A percentile compares a stretch with the other conserved stretches of the same genome.
Conservation (phyloP, 53 echinoderm and acorn worm genomes). For the Luidia sarsii region DNA sequence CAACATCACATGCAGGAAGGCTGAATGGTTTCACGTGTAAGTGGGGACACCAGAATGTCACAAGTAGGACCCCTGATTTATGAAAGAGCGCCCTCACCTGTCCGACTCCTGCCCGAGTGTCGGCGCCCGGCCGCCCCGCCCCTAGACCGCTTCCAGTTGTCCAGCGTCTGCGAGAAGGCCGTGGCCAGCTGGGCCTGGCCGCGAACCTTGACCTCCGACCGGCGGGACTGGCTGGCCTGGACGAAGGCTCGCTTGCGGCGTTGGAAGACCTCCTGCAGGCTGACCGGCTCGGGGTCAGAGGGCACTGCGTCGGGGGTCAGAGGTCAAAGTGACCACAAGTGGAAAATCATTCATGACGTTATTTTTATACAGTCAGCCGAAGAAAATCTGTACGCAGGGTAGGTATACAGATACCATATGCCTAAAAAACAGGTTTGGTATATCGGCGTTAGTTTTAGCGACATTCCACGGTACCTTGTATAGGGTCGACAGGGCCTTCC, state of each 20-base stretch:
- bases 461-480: too few relatives aligned
- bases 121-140: not conserved
- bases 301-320: not conserved
- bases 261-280: slow-evolving; percentile 57
- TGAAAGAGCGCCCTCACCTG: slow-evolving; percentile 6
- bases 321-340: not conserved
- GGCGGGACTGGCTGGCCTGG: slow-evolving; percentile 64
- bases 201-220: slow-evolving; percentile 73
- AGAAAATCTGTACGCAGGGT: too few relatives aligned
- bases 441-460: too few relatives aligned
- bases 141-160: slow-evolving; percentile 71
- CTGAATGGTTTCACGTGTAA: too few relatives aligned
- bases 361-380: too few relatives aligned
- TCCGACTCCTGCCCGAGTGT: not conserved
- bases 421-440: too few relatives aligned
- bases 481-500: too few relatives aligned
- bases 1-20: too few relatives aligned
- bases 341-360: not conserved
- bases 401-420: too few relatives aligned
- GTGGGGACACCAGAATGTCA: too few relatives aligned
- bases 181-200: slow-evolving; percentile 64
- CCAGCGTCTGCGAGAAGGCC: slow-evolving; percentile 72
- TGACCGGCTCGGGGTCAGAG: not conserved
- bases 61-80: too few relatives aligned
- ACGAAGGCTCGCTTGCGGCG: slow-evolving; percentile 77